Percentiles rank a stretch among this genome's conserved stretches.
Evolutionary conservation across 2,113 vertebrate species (phyloP).

Genomic region (Fregetta grallaria): DNA sequence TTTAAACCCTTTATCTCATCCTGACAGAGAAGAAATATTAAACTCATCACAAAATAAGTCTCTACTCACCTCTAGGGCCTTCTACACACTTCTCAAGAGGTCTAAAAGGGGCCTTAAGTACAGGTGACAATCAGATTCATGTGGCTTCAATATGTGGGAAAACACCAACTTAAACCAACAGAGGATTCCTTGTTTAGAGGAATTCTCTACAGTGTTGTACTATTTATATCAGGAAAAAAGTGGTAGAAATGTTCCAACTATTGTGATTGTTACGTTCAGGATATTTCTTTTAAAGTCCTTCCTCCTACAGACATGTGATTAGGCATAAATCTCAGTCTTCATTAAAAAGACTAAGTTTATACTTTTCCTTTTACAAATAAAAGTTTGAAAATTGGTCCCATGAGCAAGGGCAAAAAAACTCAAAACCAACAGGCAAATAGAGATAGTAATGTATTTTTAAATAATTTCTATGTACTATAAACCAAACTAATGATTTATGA

Average conservation of each 20-base stretch:
- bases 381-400: background rate
- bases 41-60: background rate
- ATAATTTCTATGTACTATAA: background rate
- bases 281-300: background rate
- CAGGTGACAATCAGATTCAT: background rate
- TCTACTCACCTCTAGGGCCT: background rate
- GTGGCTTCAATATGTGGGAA: background rate
- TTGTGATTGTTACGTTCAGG: fast-evolving
- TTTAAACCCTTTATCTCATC: background rate
- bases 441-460: background rate
- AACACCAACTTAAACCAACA: background rate
- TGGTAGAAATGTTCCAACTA: background rate
- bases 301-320: background rate
- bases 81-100: background rate
- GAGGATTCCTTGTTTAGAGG: background rate
- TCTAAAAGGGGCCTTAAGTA: background rate
- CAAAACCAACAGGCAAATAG: background rate
- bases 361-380: background rate
- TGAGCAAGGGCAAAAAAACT: background rate
- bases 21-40: background rate
- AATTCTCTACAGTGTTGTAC: background rate
- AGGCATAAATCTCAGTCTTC: background rate
- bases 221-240: background rate
- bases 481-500: background rate
- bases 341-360: background rate